phyloP scores from a whole-genome alignment of 2,113 vertebrate species.

The Empidonax traillii region DNA sequence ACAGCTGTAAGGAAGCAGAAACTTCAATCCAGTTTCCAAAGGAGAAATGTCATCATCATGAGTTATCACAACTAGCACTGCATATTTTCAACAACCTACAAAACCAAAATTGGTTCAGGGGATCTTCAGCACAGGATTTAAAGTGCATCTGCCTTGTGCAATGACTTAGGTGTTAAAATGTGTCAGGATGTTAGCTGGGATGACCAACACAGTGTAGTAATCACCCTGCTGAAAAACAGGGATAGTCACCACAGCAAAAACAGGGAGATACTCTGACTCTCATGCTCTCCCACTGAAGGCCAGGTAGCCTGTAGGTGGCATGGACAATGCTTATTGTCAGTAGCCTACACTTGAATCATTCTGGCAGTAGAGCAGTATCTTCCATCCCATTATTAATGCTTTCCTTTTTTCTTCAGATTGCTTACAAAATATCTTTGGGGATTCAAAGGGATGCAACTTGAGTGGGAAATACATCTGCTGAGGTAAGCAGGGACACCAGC shows the following conservation, averaged over 20 bases:
- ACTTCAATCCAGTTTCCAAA: neutral
- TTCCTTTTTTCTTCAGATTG: accelerated
- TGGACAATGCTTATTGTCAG: neutral
- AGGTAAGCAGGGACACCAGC: neutral
- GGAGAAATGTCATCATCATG: neutral
- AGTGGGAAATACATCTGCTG: neutral
- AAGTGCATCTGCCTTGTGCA: neutral
- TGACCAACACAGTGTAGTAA: neutral
- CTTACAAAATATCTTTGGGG: neutral
- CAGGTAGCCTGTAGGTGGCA: neutral
- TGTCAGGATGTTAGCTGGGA: neutral
- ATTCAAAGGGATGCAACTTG: neutral
- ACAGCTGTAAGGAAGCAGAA: neutral
- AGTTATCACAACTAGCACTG: accelerated
- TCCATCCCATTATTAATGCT: neutral
- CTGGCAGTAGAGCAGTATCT: neutral
- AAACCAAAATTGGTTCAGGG: neutral
- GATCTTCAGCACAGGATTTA: neutral
- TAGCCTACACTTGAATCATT: neutral
- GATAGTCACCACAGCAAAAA: neutral
- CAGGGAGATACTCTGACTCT: accelerated
- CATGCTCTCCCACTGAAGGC: neutral
- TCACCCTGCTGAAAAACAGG: neutral
- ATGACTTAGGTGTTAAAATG: neutral
- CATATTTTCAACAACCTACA: neutral